Evolutionary conservation across 2,113 vertebrate genomes (phyloP).

Genomic region (Hucho hucho): DNA sequence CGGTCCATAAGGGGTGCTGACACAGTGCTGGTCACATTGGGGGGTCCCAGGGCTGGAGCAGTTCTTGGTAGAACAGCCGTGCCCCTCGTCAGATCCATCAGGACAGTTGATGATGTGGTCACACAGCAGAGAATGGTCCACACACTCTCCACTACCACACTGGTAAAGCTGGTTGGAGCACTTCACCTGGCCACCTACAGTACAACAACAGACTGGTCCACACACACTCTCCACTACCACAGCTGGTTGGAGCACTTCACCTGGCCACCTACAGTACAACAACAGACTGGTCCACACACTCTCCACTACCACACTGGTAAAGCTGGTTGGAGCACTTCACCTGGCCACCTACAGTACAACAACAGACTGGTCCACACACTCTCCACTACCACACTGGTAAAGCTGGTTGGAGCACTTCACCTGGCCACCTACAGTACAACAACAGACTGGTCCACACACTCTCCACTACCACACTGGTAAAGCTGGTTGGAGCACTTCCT

Average conservation of each 20-base stretch:
- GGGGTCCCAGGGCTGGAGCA: constrained; percentile 57
- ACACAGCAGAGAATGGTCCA: constrained; percentile 76
- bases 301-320: constrained; percentile 62
- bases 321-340: constrained; percentile 71
- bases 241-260: constrained; percentile 69
- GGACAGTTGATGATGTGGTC: constrained; percentile 77
- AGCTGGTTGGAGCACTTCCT: constrained; percentile 69
- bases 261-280: too few species aligned
- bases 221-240: constrained; percentile 75
- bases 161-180: constrained; percentile 76
- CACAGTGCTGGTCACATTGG: constrained; percentile 76
- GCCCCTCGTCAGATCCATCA: constrained; percentile 81
- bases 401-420: constrained; percentile 69
- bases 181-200: constrained; percentile 66
- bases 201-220: constrained; percentile 32
- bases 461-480: constrained; percentile 62
- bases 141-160: constrained; percentile 74
- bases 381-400: constrained; percentile 73
- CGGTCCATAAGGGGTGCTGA: constrained; percentile 78
- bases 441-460: constrained; percentile 70
- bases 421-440: constrained; percentile 62
- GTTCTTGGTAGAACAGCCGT: constrained; percentile 63
- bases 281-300: constrained; percentile 80
- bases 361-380: constrained; percentile 72
- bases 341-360: constrained; percentile 47